phyloP scores from a whole-genome alignment of 2,113 vertebrate genomes.

The Cygnus atratus region DNA sequence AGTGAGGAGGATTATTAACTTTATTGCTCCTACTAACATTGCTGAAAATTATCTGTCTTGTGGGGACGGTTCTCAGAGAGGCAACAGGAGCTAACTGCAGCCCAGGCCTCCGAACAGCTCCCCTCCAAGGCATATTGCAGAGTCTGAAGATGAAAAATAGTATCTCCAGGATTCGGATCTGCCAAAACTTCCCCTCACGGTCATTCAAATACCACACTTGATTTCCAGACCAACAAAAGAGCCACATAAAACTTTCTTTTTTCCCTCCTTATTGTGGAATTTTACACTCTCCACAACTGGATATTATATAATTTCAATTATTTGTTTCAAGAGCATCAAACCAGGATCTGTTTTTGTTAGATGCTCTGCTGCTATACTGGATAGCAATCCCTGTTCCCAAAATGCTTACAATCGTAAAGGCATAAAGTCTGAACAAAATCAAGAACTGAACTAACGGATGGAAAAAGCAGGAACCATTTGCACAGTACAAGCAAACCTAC shows the following conservation, averaged over 20 bases:
- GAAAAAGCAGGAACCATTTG: neutral
- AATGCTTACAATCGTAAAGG: neutral
- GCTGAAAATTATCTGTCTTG: slow-evolving; percentile 17
- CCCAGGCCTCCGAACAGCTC: neutral
- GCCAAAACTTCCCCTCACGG: neutral
- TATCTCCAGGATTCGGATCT: neutral
- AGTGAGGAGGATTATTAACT: slow-evolving; percentile 11
- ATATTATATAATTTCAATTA: neutral
- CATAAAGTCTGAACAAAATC: neutral
- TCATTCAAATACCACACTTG: slow-evolving; percentile 14
- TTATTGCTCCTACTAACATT: neutral
- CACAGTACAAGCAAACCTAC: neutral
- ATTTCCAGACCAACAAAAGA: slow-evolving; percentile 19
- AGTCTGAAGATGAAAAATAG: neutral
- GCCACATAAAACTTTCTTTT: neutral
- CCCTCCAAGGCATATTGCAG: neutral
- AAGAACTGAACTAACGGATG: neutral
- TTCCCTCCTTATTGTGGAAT: neutral
- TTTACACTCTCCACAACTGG: neutral
- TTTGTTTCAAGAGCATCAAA: neutral
- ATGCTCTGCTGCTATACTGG: neutral
- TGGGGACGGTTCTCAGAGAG: neutral
- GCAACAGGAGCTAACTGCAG: neutral
- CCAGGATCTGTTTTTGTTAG: neutral
- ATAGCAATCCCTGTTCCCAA: neutral